A percentile compares a stretch with the other conserved stretches of the same genome.
Evolutionary conservation across 2,888 invertebrate genomes (phyloP).

Genomic region (Galeruca laticollis): DNA sequence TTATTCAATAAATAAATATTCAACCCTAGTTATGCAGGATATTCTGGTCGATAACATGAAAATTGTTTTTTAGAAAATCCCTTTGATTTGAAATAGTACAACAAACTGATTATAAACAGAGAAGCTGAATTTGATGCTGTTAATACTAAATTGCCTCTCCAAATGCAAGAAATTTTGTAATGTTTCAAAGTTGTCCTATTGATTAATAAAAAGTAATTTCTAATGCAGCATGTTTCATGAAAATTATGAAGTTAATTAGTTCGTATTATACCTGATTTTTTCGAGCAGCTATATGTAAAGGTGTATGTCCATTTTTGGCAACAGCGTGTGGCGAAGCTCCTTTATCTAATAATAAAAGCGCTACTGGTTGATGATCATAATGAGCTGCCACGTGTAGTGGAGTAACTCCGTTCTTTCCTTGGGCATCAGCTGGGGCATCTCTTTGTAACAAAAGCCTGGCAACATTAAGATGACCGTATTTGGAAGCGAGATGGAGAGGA

Average conservation of each 20-base stretch:
- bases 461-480: conserved; percentile 94
- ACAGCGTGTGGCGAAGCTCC: conserved; percentile 94
- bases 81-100: no score
- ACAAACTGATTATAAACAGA: no score
- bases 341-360: conserved; percentile 88
- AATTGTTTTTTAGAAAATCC: no score
- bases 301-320: conserved; percentile 98
- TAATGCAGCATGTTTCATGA: no score
- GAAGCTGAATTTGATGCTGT: no score
- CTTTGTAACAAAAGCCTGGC: conserved; percentile 88
- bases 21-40: no score
- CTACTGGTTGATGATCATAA: conserved; percentile 94
- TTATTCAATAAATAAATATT: no score
- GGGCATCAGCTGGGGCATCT: conserved; percentile 85
- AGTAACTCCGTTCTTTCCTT: conserved; percentile 95
- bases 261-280: conserved; percentile 84
- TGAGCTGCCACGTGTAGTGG: conserved; percentile 97
- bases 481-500: conserved; percentile 95
- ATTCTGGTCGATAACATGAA: no score
- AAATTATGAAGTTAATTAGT: background rate
- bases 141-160: no score
- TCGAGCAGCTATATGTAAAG: conserved; percentile 96
- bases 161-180: no score
- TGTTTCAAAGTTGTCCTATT: no score
- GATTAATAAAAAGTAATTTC: no score